Evolutionary conservation across 2,888 invertebrate genomes (phyloP).

Genomic region (Phalera bucephala): DNA sequence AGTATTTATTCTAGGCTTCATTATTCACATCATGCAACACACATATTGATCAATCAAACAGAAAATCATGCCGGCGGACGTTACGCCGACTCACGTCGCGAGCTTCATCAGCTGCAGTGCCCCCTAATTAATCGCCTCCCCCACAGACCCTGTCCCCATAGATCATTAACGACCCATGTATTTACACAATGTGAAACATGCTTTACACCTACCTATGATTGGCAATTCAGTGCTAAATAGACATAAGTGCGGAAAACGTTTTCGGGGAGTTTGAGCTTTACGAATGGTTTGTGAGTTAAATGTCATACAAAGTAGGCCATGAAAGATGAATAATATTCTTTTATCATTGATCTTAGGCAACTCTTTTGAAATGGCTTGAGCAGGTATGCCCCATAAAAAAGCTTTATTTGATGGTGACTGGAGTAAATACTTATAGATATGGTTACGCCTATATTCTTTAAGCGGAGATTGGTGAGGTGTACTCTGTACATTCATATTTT

Average conservation of each 20-base stretch:
- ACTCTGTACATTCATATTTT: too few species aligned
- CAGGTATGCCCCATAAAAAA: too few species aligned
- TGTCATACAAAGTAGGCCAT: background rate
- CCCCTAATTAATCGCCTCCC: slow-evolving; percentile 27
- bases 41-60: background rate
- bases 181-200: slow-evolving; percentile 26
- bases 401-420: too few species aligned
- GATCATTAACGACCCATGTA: slow-evolving; percentile 36
- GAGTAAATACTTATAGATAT: too few species aligned
- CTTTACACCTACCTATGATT: slow-evolving; percentile 17
- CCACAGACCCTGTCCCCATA: slow-evolving; percentile 11
- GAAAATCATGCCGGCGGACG: slow-evolving; percentile 10
- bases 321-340: background rate
- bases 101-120: slow-evolving; percentile 27
- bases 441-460: too few species aligned
- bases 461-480: too few species aligned
- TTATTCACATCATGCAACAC: background rate
- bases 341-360: too few species aligned
- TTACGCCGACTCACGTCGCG: slow-evolving; percentile 17
- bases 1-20: too few species aligned
- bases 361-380: too few species aligned
- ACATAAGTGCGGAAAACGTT: slow-evolving; percentile 2
- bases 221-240: slow-evolving; percentile 6
- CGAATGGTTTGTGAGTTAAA: background rate
- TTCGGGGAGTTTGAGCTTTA: slow-evolving; percentile 2